phyloP scores from a whole-genome alignment of 2,888 invertebrate species.

The Amphipyra berbera region DNA sequence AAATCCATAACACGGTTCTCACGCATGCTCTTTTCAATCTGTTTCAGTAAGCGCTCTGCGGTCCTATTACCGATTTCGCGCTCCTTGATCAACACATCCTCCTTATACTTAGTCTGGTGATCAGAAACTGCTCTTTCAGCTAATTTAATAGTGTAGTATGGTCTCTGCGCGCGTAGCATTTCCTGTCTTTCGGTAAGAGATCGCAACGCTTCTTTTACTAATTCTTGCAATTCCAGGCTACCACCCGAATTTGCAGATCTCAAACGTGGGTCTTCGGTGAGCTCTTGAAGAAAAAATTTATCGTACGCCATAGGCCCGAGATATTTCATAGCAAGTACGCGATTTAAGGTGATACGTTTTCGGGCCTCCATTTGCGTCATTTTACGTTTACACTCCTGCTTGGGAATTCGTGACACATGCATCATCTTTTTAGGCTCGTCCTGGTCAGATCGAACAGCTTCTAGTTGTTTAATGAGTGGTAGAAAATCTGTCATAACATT shows the following conservation, averaged over 20 bases:
- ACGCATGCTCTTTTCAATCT: conserved; percentile 78
- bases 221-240: conserved; percentile 68
- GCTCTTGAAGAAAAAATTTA: conserved; percentile 82
- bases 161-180: conserved; percentile 83
- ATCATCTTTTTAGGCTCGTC: conserved; percentile 68
- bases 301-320: conserved; percentile 87
- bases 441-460: conserved; percentile 68
- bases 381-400: conserved; percentile 72
- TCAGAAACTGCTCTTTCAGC: conserved; percentile 83
- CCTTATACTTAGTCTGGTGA: conserved; percentile 80
- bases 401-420: conserved; percentile 81
- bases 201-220: conserved; percentile 76
- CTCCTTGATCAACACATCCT: conserved; percentile 75
- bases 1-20: conserved; percentile 79
- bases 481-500: conserved; percentile 83
- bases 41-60: conserved; percentile 76
- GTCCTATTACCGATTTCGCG: conserved; percentile 80
- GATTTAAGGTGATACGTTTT: conserved; percentile 76
- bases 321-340: conserved; percentile 86
- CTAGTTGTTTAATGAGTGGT: conserved; percentile 79
- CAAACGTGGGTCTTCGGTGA: conserved; percentile 76
- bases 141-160: conserved; percentile 83
- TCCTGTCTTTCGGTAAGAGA: conserved; percentile 82
- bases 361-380: conserved; percentile 84
- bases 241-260: conserved; percentile 80